A percentile compares a stretch with the other conserved stretches of the same genome.
Conservation (phyloP, 2,797 vertebrate species). For the Emydoidea blandingii region DNA sequence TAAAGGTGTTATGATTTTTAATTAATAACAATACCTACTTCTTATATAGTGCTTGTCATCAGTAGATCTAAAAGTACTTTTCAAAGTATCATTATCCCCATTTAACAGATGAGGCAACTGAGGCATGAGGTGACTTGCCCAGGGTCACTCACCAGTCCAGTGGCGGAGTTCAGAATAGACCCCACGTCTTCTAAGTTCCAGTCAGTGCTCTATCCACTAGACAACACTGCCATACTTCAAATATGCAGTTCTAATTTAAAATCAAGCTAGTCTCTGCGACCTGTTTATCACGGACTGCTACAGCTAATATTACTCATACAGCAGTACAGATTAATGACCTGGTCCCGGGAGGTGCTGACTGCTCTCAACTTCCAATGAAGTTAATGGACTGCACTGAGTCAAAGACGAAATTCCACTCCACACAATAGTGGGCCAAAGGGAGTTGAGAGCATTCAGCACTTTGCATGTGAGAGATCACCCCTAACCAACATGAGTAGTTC, state of each 20-base stretch:
- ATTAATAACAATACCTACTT: constrained; percentile 17
- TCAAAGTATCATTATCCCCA: neutral
- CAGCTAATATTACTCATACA: neutral
- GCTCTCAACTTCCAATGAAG: neutral
- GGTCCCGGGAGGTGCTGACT: neutral
- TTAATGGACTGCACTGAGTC: neutral
- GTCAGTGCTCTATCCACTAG: neutral
- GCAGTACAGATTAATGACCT: neutral
- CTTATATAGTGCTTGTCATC: neutral
- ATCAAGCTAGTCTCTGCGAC: neutral
- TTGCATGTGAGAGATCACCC: neutral
- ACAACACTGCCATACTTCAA: accelerated
- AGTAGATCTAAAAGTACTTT: neutral
- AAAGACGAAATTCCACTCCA: neutral
- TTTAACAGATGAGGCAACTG: neutral
- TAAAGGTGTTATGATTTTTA: constrained; percentile 18
- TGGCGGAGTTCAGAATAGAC: neutral
- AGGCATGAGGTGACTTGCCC: neutral
- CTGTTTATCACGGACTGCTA: neutral
- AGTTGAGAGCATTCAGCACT: neutral
- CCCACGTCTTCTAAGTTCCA: neutral
- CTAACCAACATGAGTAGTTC: neutral
- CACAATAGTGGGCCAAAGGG: neutral
- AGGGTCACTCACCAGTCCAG: neutral
- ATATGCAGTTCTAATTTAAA: neutral